A percentile compares a stretch with the other conserved stretches of the same genome.
phyloP scores from a whole-genome alignment of 2,797 vertebrate species.

The Erpetoichthys calabaricus region DNA sequence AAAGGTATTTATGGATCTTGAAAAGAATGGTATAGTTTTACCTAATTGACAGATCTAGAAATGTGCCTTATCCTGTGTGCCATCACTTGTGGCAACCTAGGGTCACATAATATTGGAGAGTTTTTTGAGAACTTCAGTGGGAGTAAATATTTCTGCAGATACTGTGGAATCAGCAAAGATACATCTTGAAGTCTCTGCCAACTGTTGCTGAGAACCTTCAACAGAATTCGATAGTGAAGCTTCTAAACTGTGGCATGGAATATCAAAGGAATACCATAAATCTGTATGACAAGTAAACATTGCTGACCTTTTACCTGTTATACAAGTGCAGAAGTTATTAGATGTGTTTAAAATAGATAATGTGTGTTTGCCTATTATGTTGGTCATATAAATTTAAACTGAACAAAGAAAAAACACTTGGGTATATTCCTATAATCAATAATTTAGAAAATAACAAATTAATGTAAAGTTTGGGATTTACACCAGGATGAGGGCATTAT shows the following conservation, averaged over 20 bases:
- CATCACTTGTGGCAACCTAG: no score
- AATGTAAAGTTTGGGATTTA: no score
- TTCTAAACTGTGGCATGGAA: conserved; percentile 6
- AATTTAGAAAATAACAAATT: no score
- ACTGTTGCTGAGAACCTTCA: conserved; percentile 8
- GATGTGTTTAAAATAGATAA: conserved; percentile 15
- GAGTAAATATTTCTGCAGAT: no score
- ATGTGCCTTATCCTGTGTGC: no score
- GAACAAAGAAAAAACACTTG: not conserved
- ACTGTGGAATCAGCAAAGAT: no score
- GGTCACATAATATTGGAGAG: no score
- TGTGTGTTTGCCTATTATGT: not conserved
- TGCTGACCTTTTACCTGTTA: conserved; percentile 9
- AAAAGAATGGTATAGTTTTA: not conserved
- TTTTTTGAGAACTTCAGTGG: no score
- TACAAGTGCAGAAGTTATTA: conserved; percentile 9
- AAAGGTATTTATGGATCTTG: conserved; percentile 9
- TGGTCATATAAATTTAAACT: no score
- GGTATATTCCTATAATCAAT: not conserved
- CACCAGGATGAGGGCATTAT: no score
- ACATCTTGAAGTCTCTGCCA: conserved; percentile 7
- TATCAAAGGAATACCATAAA: not conserved
- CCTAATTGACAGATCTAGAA: no score
- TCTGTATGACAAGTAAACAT: conserved; percentile 10
- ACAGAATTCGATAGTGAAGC: conserved; percentile 2